These are phyloP conservation scores for Lepus americanus DNA, from an alignment of 2,113 vertebrate genomes.

Conservation along the genomic window DNA sequence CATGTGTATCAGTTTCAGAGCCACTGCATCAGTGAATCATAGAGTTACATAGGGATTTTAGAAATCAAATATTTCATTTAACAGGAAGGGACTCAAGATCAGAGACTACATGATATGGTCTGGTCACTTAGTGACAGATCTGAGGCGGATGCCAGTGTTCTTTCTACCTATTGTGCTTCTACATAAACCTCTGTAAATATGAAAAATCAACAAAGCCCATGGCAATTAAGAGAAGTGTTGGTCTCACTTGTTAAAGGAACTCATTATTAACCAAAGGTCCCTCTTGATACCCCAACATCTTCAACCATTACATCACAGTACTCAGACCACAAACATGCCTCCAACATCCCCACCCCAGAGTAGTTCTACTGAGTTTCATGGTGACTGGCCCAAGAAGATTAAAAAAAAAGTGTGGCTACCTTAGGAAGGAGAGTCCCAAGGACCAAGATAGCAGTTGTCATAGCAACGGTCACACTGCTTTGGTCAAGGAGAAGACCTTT, in stretches of 20 bases:
- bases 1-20: not conserved
- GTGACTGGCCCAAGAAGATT: slow-evolving; percentile 61
- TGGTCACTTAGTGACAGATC: not conserved
- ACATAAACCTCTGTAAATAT: not conserved
- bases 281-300: too few relatives aligned
- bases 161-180: slow-evolving; percentile 2
- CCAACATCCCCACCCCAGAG: not conserved
- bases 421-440: slow-evolving; percentile 54
- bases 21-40: not conserved
- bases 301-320: not conserved
- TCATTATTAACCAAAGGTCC: not conserved
- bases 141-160: not conserved
- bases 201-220: not conserved
- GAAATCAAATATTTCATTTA: not conserved
- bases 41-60: not conserved
- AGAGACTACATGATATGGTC: not conserved
- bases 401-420: slow-evolving; percentile 63
- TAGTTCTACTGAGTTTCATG: slow-evolving; percentile 57
- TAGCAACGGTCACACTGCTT: not conserved
- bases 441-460: slow-evolving; percentile 72
- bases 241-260: slow-evolving; percentile 33
- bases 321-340: not conserved
- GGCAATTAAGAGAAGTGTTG: not conserved
- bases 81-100: not conserved
- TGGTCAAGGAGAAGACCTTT: slow-evolving; percentile 37